These are phyloP conservation scores for Phocoena sinus DNA, from an alignment of 2,113 vertebrate genomes.

Conservation along the genomic window DNA sequence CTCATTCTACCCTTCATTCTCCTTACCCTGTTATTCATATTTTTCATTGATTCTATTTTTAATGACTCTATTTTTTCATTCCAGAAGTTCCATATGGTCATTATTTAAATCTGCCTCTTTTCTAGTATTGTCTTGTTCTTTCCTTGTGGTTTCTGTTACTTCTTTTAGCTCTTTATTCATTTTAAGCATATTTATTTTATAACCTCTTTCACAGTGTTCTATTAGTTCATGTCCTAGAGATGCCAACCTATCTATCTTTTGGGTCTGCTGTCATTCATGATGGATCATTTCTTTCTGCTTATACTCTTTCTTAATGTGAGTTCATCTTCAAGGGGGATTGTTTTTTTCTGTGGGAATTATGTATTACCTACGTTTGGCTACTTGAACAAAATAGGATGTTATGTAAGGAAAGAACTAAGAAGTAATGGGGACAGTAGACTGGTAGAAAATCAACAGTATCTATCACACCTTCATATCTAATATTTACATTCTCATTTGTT, in stretches of 20 bases:
- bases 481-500: neutral
- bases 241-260: neutral
- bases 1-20: neutral
- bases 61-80: slow-evolving; percentile 39
- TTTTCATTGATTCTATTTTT: slow-evolving; percentile 45
- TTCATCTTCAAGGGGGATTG: neutral
- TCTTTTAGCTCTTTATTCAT: slow-evolving; percentile 21
- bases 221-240: neutral
- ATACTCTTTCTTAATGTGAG: neutral
- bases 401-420: neutral
- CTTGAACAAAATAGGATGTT: neutral
- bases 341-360: neutral
- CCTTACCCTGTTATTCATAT: neutral
- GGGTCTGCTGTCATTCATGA: neutral
- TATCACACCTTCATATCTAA: neutral
- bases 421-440: neutral
- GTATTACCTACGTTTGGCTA: neutral
- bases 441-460: neutral
- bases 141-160: neutral
- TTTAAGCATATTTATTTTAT: slow-evolving; percentile 1
- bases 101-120: slow-evolving; percentile 41
- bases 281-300: neutral
- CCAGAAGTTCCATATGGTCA: slow-evolving; percentile 37
- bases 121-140: slow-evolving; percentile 9
- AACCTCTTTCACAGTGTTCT: neutral